phyloP scores from a whole-genome alignment of 2,113 vertebrate species.

The Chitala chitala region DNA sequence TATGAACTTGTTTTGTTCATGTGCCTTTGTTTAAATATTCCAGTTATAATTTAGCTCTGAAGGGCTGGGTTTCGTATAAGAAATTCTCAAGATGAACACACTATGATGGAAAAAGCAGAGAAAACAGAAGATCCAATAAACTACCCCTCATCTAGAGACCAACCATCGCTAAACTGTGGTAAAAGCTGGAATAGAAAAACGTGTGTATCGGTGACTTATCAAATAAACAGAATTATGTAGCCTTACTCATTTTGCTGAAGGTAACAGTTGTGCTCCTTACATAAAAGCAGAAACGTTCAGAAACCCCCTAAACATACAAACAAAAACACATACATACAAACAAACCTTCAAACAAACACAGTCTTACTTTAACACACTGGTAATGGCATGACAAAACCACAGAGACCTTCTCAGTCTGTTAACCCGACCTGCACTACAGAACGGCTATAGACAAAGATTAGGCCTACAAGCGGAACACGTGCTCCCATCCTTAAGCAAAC shows the following conservation, averaged over 20 bases:
- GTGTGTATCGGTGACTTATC: too few relatives aligned
- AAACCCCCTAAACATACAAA: too few relatives aligned
- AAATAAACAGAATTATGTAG: too few relatives aligned
- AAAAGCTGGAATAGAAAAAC: too few relatives aligned
- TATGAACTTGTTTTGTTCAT: conserved; percentile 19
- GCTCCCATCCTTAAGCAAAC: background rate
- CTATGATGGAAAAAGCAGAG: background rate
- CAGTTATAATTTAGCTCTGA: background rate
- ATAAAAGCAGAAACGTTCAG: too few relatives aligned
- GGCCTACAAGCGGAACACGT: background rate
- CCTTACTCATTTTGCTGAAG: too few relatives aligned
- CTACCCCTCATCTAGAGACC: too few relatives aligned
- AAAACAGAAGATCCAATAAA: background rate
- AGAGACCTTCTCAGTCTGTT: background rate
- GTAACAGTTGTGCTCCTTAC: too few relatives aligned
- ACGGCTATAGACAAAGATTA: background rate
- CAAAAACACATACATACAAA: too few relatives aligned
- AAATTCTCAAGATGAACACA: background rate
- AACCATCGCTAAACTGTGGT: too few relatives aligned
- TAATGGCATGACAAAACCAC: background rate
- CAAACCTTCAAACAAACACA: too few relatives aligned
- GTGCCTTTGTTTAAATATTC: conserved; percentile 21
- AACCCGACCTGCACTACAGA: background rate
- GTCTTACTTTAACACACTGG: background rate
- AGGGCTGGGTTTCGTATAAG: background rate